Conservation (phyloP, 2,113 vertebrate species). For the Neolamprologus devosi region DNA sequence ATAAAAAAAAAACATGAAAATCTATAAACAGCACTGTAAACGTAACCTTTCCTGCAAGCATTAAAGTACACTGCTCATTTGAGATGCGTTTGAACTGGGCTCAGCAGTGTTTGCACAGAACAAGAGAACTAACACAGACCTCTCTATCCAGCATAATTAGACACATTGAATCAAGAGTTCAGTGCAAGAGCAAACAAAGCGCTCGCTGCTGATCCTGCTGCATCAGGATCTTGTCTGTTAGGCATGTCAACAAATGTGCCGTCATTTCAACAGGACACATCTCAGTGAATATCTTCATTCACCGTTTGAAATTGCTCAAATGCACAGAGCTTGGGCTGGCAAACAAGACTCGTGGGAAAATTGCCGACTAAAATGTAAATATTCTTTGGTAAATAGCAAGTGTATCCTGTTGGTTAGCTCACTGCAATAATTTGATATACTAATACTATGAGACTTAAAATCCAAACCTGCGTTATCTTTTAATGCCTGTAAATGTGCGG, state of each 20-base stretch:
- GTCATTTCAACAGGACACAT: conserved; percentile 33
- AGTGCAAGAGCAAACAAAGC: conserved; percentile 68
- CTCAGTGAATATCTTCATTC: neutral
- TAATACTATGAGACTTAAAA: neutral
- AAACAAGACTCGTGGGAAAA: conserved; percentile 27
- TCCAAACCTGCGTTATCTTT: neutral
- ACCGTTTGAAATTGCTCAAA: neutral
- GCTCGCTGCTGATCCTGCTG: conserved; percentile 66
- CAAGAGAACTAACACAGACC: conserved; percentile 51
- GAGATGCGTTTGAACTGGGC: conserved; percentile 33
- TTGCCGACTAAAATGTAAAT: neutral
- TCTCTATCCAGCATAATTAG: conserved; percentile 49
- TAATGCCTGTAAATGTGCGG: neutral
- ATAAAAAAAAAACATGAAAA: neutral
- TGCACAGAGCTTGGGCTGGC: neutral
- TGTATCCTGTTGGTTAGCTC: conserved; percentile 12
- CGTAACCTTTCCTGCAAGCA: neutral
- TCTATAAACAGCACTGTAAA: neutral
- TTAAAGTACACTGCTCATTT: neutral
- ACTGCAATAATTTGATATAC: neutral
- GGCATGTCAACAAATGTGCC: conserved; percentile 66
- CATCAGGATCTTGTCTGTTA: conserved; percentile 76
- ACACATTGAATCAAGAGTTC: conserved; percentile 56
- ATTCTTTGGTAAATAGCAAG: neutral
- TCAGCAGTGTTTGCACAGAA: conserved; percentile 59